phyloP scores from a whole-genome alignment of 2,797 vertebrate species.

The Carcharodon carcharias region DNA sequence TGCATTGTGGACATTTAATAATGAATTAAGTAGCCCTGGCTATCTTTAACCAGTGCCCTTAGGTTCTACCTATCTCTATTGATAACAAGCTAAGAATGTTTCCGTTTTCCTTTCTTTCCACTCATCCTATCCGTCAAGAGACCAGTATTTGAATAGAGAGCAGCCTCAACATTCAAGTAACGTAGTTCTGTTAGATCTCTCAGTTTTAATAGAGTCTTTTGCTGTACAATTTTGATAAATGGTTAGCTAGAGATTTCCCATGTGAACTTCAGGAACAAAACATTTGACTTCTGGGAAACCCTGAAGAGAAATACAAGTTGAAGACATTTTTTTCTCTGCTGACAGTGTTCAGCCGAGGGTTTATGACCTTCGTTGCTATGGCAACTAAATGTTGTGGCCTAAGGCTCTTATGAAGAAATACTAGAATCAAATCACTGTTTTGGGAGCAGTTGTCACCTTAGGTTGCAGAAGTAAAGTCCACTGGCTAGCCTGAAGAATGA shows the following conservation, averaged over 20 bases:
- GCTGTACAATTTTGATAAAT: not conserved
- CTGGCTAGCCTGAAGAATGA: not conserved
- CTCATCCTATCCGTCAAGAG: not conserved
- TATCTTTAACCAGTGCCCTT: not conserved
- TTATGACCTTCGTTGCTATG: not conserved
- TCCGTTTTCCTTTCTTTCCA: not conserved
- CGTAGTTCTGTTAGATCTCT: not conserved
- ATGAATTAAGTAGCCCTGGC: not conserved
- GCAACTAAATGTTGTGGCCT: constrained; percentile 3
- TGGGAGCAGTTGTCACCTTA: not conserved
- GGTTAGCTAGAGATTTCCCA: not conserved
- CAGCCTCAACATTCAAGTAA: not conserved
- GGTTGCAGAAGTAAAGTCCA: not conserved
- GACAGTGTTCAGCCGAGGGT: not conserved
- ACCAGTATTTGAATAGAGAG: not conserved
- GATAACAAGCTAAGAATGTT: not conserved
- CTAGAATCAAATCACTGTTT: constrained; percentile 1
- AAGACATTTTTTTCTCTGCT: constrained; percentile 2
- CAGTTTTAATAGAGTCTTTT: not conserved
- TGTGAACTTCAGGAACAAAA: not conserved
- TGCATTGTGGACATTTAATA: not conserved
- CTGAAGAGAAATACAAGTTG: not conserved
- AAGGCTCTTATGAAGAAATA: not conserved
- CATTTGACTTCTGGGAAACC: constrained; percentile 11
- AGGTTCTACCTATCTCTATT: not conserved